Evolutionary conservation across 2,797 vertebrate species (phyloP).

Genomic region (Channa striata): DNA sequence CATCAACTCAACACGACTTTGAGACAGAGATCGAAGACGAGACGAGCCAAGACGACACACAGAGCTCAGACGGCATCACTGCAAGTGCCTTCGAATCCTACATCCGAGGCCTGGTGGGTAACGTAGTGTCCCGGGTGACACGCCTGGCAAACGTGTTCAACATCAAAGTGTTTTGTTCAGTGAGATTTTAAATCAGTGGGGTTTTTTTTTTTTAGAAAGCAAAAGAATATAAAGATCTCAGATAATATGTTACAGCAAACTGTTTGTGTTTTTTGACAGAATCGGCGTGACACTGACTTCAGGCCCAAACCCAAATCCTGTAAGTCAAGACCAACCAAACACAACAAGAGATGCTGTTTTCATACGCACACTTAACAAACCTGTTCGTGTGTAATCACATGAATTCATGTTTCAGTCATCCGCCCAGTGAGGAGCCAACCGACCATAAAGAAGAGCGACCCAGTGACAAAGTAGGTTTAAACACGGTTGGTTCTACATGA

Average conservation of each 20-base stretch:
- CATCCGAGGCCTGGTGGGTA: slow-evolving; percentile 77
- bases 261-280: slow-evolving; percentile 52
- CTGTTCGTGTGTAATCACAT: neutral
- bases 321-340: slow-evolving; percentile 59
- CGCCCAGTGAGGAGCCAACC: slow-evolving; percentile 77
- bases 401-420: slow-evolving; percentile 79
- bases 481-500: too few species aligned
- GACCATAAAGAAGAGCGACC: slow-evolving; percentile 81
- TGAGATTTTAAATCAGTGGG: too few species aligned
- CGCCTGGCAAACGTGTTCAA: neutral
- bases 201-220: too few species aligned
- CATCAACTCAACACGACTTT: slow-evolving; percentile 26
- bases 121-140: neutral
- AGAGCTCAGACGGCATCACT: slow-evolving; percentile 51
- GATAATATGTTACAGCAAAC: neutral
- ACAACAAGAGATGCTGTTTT: neutral
- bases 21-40: slow-evolving; percentile 61
- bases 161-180: too few species aligned
- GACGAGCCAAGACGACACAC: slow-evolving; percentile 39
- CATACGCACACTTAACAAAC: neutral
- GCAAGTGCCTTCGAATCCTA: slow-evolving; percentile 72
- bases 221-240: too few species aligned
- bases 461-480: slow-evolving; percentile 80
- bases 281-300: slow-evolving; percentile 65
- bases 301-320: slow-evolving; percentile 82